These are phyloP conservation scores for Drosophila nr. perissopoda DNA, from an alignment of 2,888 invertebrate genomes.

Conservation along the genomic window DNA sequence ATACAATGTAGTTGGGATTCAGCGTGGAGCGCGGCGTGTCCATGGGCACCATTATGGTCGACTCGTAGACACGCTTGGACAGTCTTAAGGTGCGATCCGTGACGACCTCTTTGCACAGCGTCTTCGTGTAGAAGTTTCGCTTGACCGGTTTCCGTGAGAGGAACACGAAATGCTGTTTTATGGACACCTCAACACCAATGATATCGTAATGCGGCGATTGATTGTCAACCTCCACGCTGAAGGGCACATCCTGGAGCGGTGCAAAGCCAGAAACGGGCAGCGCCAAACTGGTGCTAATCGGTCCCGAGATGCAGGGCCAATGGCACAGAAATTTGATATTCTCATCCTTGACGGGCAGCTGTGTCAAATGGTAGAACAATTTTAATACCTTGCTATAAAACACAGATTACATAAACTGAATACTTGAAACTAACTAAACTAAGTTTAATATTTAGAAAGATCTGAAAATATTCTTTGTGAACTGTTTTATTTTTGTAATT, in stretches of 20 bases:
- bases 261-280: slow-evolving; percentile 90
- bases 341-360: slow-evolving; percentile 80
- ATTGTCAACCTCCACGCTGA: slow-evolving; percentile 90
- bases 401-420: not conserved
- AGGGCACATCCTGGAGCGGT: slow-evolving; percentile 89
- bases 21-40: slow-evolving; percentile 90
- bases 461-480: not conserved
- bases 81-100: slow-evolving; percentile 74
- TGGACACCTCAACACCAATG: slow-evolving; percentile 73
- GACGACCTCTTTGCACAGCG: slow-evolving; percentile 72
- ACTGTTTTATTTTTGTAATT: no score
- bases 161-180: slow-evolving; percentile 81
- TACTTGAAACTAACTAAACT: not conserved
- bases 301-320: slow-evolving; percentile 82
- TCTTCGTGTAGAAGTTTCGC: slow-evolving; percentile 79
- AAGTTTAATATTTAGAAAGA: not conserved
- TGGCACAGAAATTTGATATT: slow-evolving; percentile 81
- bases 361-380: not conserved
- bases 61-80: slow-evolving; percentile 86
- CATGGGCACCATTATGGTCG: slow-evolving; percentile 86
- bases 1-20: slow-evolving; percentile 80
- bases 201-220: slow-evolving; percentile 82
- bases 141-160: slow-evolving; percentile 81
- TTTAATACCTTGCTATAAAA: not conserved
- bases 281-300: slow-evolving; percentile 70